Conservation (phyloP, 2,113 vertebrate species). For the Pipra filicauda region DNA sequence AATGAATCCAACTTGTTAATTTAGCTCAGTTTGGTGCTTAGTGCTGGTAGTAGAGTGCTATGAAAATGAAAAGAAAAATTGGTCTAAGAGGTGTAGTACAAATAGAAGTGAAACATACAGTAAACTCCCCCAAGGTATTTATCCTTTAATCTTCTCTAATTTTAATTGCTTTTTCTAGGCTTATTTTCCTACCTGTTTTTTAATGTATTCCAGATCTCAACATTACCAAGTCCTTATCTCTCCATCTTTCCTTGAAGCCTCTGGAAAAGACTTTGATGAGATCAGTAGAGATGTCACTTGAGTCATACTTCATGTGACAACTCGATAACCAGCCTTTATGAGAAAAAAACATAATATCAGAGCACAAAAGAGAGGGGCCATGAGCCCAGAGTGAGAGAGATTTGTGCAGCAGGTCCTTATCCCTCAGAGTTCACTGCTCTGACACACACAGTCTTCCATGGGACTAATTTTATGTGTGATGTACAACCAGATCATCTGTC, state of each 20-base stretch:
- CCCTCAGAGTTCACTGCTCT: neutral
- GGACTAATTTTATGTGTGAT: neutral
- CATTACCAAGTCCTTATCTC: neutral
- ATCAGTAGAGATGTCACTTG: neutral
- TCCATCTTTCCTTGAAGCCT: neutral
- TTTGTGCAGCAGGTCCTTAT: neutral
- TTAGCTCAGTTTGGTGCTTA: constrained; percentile 6
- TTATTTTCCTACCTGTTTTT: constrained; percentile 2
- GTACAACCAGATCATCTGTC: neutral
- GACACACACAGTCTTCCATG: neutral
- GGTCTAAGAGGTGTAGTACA: neutral
- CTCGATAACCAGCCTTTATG: neutral
- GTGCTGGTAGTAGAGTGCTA: neutral
- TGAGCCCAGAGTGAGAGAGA: neutral
- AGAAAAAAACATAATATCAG: neutral
- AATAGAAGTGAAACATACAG: neutral
- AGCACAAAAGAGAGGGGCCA: neutral
- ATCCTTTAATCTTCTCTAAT: neutral
- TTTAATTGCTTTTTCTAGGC: neutral
- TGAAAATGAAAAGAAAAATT: constrained; percentile 31
- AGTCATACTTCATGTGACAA: neutral
- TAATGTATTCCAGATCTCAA: neutral
- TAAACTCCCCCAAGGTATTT: neutral
- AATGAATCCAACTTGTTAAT: constrained; percentile 15
- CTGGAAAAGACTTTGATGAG: neutral